Evolutionary conservation across 2,797 vertebrate species (phyloP).

Genomic region (Acropternis orthonyx): DNA sequence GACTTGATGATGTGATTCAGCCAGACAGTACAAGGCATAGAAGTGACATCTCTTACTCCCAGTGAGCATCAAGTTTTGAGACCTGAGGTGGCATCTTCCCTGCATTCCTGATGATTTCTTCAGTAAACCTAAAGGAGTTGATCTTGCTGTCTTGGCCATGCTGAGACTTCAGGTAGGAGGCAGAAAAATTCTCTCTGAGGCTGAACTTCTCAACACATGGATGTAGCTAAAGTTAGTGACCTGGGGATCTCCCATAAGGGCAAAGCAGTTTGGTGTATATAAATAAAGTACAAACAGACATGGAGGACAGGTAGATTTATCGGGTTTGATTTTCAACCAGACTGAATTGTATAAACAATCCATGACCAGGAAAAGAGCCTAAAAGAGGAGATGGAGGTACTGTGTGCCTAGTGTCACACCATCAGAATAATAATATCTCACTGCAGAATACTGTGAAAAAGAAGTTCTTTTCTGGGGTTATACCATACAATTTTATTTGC

Average conservation of each 20-base stretch:
- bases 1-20: background rate
- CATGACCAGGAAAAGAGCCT: background rate
- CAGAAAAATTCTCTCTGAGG: background rate
- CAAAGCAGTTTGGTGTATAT: background rate
- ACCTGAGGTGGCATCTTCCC: background rate
- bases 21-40: background rate
- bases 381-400: background rate
- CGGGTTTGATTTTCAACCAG: background rate
- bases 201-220: background rate
- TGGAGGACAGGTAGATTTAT: background rate
- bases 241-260: background rate
- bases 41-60: background rate
- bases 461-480: background rate
- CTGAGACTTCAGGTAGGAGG: background rate
- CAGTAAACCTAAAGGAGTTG: background rate
- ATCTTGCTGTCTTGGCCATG: accelerated
- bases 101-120: background rate
- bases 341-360: background rate
- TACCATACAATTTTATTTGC: background rate
- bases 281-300: background rate
- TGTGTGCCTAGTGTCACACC: background rate
- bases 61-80: background rate
- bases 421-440: background rate
- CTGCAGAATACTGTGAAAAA: background rate
- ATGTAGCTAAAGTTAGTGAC: background rate